Evolutionary conservation across 2,888 invertebrate genomes (phyloP).

Genomic region (Polydrusus pterygomalis): DNA sequence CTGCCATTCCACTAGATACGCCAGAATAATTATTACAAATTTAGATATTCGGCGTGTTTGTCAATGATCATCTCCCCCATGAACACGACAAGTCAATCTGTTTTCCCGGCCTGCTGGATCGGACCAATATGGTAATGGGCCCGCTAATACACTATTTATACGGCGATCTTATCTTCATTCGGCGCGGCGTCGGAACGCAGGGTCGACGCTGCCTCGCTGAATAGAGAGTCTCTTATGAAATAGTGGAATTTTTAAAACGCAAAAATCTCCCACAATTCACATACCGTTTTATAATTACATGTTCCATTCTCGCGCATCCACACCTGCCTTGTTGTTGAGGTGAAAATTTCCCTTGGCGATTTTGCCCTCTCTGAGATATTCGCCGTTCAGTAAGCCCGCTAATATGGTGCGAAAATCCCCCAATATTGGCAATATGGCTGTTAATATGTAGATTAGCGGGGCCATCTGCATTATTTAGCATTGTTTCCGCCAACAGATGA

Average conservation of each 20-base stretch:
- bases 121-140: conserved; percentile 52
- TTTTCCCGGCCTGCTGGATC: conserved; percentile 30
- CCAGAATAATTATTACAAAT: conserved; percentile 28
- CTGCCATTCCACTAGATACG: not conserved
- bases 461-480: conserved; percentile 56
- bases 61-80: conserved; percentile 36
- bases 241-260: no score
- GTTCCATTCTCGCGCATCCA: no score
- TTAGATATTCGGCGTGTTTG: conserved; percentile 21
- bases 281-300: no score
- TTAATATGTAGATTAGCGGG: conserved; percentile 54
- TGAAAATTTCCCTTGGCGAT: no score
- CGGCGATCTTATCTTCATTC: conserved; percentile 38
- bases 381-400: no score
- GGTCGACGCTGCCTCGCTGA: not conserved
- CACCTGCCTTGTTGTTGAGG: no score
- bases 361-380: no score
- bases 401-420: no score
- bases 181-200: not conserved
- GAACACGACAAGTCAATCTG: conserved; percentile 52
- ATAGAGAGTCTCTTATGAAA: no score
- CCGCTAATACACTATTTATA: conserved; percentile 55
- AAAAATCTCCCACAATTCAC: no score
- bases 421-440: conserved; percentile 50
- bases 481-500: conserved; percentile 54